Evolutionary conservation across 1,140 invertebrate genomes (phyloP), one percentile per base, ranked within the genome.

Genomic region (Oscheius sp.): DNA sequence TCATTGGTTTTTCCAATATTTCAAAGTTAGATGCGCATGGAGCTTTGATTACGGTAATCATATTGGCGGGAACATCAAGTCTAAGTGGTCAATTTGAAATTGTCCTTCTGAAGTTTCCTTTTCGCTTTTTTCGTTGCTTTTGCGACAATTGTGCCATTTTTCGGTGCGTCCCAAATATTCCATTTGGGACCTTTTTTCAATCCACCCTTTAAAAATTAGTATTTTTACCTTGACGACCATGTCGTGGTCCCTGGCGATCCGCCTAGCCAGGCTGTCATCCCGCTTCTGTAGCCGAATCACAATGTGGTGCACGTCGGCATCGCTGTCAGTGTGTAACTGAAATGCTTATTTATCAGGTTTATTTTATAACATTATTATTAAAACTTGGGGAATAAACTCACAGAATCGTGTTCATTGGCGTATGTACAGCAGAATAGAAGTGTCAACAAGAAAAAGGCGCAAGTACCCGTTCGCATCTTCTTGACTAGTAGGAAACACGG

Each of bases 211-310:
- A 45, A 23, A 59, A 59, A 15, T 15, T 59, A 15, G 1, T 29
- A 59, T 59, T 59, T 18, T 18, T 59, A 81, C 79, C 68, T 76
- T 82, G 13, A 83, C 76, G 42, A 65, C 38, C 81, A 83, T 84
- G 23, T 64, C 79, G 36, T 84, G 80, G 34, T 84, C 80, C 13
- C 58, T 62, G 23, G 81, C 81, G 55, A 82, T 80, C 49, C 65
- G 61, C 23, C 77, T 72, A 10, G 81, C 81, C 26, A 84, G 32
- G 10, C 71, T 67, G 69, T 83, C 81, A 63, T 83, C 82, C 38
- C 81, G 68, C 71, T 83, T 84, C 2, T 32, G 69, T 35, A 83
- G 65, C 49, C 67, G 71, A 31, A 83, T 66, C 18, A 82, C 74
- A 20, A 68, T 73, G 64, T 82, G 81, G 18, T 72, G 78, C 18